Evolutionary conservation across 2,113 vertebrate genomes (phyloP).

Genomic region (Otocyon megalotis): DNA sequence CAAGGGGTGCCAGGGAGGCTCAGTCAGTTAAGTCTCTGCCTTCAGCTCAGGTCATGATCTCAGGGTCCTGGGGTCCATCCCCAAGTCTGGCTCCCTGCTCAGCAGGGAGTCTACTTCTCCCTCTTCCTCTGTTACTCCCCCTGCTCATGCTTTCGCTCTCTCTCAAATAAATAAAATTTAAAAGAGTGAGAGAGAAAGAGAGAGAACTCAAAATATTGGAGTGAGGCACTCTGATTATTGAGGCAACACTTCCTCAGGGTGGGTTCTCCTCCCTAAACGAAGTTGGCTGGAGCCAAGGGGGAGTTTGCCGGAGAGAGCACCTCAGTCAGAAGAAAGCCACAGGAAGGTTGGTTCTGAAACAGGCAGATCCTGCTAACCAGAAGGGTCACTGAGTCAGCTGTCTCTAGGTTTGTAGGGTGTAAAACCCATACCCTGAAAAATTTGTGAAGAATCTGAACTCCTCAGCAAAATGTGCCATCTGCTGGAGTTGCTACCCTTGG

Average conservation of each 20-base stretch:
- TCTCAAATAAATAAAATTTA: not conserved
- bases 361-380: not conserved
- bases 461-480: not conserved
- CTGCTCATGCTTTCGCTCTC: not conserved
- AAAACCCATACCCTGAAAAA: not conserved
- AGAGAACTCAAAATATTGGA: not conserved
- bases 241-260: not conserved
- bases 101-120: too few relatives aligned
- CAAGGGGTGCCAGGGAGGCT: not conserved
- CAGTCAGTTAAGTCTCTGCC: not conserved
- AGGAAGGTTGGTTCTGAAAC: not conserved
- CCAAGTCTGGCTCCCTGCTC: not conserved
- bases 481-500: not conserved
- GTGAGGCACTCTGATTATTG: not conserved
- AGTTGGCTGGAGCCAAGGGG: not conserved
- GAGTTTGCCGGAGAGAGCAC: not conserved
- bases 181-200: not conserved
- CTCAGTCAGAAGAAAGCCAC: not conserved
- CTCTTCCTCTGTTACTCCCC: not conserved
- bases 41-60: not conserved
- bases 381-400: not conserved
- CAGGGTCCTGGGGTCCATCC: not conserved
- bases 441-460: not conserved
- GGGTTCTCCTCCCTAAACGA: accelerated
- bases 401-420: not conserved